Conservation (phyloP, 2,797 vertebrate genomes). For the Sphaeramia orbicularis region DNA sequence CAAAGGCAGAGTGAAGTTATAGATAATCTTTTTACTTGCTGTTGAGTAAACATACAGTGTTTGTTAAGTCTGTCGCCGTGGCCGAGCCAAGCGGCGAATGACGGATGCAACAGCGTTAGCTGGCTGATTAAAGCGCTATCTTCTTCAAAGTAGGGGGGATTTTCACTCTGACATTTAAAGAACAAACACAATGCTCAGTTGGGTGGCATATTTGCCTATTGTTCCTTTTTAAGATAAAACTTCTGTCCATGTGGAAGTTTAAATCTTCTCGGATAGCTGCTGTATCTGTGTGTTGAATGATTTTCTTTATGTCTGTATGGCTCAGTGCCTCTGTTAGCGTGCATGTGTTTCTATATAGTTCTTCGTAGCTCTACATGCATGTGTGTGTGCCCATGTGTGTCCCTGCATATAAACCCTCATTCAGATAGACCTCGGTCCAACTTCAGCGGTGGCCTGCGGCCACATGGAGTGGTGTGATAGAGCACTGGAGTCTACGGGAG, state of each 20-base stretch:
- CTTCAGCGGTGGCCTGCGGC: constrained; percentile 79
- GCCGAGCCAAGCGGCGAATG: constrained; percentile 64
- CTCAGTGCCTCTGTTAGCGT: constrained; percentile 40
- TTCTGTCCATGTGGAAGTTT: constrained; percentile 81
- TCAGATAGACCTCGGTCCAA: constrained; percentile 76
- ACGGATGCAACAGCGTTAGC: constrained; percentile 66
- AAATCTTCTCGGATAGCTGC: constrained; percentile 75
- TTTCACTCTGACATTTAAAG: constrained; percentile 88
- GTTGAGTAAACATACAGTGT: constrained; percentile 70
- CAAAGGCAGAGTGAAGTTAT: constrained; percentile 56
- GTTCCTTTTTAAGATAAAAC: constrained; percentile 84
- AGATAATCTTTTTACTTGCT: constrained; percentile 70
- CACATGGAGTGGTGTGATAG: constrained; percentile 82
- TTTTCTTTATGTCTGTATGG: constrained; percentile 54
- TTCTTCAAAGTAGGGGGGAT: constrained; percentile 80
- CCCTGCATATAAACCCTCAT: constrained; percentile 71
- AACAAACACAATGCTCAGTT: constrained; percentile 83
- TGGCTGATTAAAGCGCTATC: constrained; percentile 78
- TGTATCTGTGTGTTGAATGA: constrained; percentile 48
- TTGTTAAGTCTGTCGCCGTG: constrained; percentile 72
- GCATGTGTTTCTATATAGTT: constrained; percentile 50
- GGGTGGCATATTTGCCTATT: constrained; percentile 84
- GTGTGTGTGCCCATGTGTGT: constrained; percentile 60
- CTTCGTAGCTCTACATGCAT: constrained; percentile 17
- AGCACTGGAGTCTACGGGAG: constrained; percentile 76